phyloP scores from a whole-genome alignment of 2,797 vertebrate genomes.

The Hephaestus fuliginosus region DNA sequence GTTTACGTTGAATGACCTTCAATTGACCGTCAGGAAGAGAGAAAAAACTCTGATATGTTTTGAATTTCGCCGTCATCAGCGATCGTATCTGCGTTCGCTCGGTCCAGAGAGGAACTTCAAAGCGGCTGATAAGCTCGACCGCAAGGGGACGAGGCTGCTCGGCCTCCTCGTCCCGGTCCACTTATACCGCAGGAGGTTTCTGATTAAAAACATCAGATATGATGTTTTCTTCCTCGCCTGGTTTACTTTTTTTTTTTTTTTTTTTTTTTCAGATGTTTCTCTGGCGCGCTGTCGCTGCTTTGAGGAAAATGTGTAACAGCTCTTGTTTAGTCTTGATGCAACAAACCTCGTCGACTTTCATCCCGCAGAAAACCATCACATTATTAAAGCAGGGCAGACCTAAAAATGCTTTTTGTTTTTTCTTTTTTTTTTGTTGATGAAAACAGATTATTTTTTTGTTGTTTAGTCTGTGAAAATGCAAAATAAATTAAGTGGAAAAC shows the following conservation, averaged over 20 bases:
- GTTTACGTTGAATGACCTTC: slow-evolving; percentile 23
- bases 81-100: slow-evolving; percentile 26
- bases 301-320: slow-evolving; percentile 1
- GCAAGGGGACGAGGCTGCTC: slow-evolving; percentile 9
- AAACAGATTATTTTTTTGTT: too few relatives aligned
- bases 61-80: slow-evolving; percentile 42
- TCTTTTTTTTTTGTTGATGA: too few relatives aligned
- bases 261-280: background rate
- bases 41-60: slow-evolving; percentile 48
- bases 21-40: background rate
- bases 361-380: background rate
- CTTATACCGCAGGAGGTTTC: slow-evolving; percentile 42
- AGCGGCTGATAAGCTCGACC: slow-evolving; percentile 48
- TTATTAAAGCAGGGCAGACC: background rate
- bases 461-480: background rate
- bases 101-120: slow-evolving; percentile 57
- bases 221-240: background rate
- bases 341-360: background rate
- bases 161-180: slow-evolving; percentile 31
- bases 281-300: background rate
- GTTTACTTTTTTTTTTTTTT: too few relatives aligned
- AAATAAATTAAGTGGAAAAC: background rate
- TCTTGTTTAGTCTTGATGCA: slow-evolving; percentile 5
- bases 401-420: too few relatives aligned
- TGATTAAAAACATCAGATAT: slow-evolving; percentile 44